A percentile compares a stretch with the other conserved stretches of the same genome.
Evolutionary conservation across 2,797 vertebrate genomes (phyloP).

Genomic region (Sternotherus odoratus): DNA sequence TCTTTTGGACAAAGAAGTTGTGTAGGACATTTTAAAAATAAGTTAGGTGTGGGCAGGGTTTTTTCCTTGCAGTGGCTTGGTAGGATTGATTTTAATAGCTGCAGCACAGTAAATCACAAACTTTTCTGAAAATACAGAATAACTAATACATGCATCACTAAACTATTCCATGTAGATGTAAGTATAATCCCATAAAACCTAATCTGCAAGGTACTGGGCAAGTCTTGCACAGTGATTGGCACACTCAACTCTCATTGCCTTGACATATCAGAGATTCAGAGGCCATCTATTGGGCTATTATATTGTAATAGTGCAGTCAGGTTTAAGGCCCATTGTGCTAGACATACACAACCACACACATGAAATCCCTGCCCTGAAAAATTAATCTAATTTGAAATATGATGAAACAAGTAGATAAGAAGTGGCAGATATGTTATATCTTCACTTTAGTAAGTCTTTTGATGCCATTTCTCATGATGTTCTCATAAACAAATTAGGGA

Average conservation of each 20-base stretch:
- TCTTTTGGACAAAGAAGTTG: neutral
- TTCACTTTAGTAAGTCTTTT: neutral
- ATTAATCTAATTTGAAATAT: neutral
- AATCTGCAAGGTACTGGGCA: rapidly evolving
- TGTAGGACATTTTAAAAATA: neutral
- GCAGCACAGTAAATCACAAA: neutral
- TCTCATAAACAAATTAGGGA: neutral
- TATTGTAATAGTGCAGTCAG: neutral
- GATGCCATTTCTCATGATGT: neutral
- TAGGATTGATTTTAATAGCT: neutral
- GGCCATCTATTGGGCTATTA: neutral
- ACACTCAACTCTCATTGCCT: neutral
- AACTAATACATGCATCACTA: neutral
- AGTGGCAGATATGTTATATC: neutral
- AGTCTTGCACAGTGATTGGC: neutral
- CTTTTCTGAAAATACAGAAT: neutral
- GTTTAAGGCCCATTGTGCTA: neutral
- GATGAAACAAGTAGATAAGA: neutral
- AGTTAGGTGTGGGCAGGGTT: neutral
- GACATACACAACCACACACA: neutral
- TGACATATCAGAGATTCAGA: neutral
- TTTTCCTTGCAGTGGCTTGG: neutral
- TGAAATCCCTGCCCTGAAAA: neutral
- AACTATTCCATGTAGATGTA: neutral
- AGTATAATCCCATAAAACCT: neutral